Percentiles rank a stretch among this genome's conserved stretches.
phyloP scores from a whole-genome alignment of 2,888 invertebrate genomes.

The Drosophila fungiperda region DNA sequence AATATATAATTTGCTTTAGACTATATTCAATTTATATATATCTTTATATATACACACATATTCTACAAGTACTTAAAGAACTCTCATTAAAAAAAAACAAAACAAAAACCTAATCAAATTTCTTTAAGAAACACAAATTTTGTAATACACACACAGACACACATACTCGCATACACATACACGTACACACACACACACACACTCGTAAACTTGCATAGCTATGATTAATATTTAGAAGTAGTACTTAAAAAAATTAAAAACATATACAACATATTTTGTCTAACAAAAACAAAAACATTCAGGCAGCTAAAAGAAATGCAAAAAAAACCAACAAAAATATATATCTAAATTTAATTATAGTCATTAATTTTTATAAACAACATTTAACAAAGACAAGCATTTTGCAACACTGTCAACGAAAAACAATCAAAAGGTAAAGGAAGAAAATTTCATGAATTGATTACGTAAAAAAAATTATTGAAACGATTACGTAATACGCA shows the following conservation, averaged over 20 bases:
- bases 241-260: constrained; percentile 36
- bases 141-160: constrained; percentile 28
- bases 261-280: constrained; percentile 64
- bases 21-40: constrained; percentile 24
- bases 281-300: constrained; percentile 64
- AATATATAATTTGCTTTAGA: constrained; percentile 26
- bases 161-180: constrained; percentile 29
- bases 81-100: constrained; percentile 28
- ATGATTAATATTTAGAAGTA: constrained; percentile 44
- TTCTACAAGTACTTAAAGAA: constrained; percentile 63
- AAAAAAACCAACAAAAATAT: constrained; percentile 15
- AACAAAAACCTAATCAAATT: constrained; percentile 68
- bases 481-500: constrained; percentile 29
- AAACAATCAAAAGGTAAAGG: constrained; percentile 40
- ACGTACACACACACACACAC: constrained; percentile 31
- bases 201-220: constrained; percentile 38
- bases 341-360: constrained; percentile 34
- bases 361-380: constrained; percentile 67
- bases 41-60: constrained; percentile 15
- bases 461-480: constrained; percentile 19
- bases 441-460: constrained; percentile 14
- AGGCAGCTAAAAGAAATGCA: constrained; percentile 62
- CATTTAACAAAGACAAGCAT: constrained; percentile 57
- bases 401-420: constrained; percentile 48
- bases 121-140: constrained; percentile 67